phyloP scores from a whole-genome alignment of 1,140 invertebrate species.

The Lepidurus apus region DNA sequence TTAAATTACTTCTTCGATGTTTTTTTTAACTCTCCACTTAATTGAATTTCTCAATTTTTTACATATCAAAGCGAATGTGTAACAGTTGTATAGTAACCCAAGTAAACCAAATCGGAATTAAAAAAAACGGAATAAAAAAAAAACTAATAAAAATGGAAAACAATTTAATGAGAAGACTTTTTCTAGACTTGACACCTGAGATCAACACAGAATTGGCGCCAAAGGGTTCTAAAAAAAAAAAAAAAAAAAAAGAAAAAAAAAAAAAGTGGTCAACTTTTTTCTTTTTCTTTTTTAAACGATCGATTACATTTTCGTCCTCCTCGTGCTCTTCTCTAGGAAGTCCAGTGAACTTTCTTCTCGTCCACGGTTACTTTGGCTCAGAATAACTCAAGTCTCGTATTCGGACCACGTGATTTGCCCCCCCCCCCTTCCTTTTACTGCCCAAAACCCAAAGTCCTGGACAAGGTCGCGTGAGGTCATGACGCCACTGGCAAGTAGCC shows the following conservation, averaged over 20 bases:
- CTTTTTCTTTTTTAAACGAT: background rate
- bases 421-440: background rate
- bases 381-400: background rate
- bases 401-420: background rate
- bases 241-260: too few species aligned
- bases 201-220: background rate
- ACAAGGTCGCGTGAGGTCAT: slow-evolving; percentile 4
- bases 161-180: too few species aligned
- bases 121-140: too few species aligned
- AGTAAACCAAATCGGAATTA: too few species aligned
- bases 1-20: too few species aligned
- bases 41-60: too few species aligned
- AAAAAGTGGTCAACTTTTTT: background rate
- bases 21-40: too few species aligned
- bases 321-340: background rate
- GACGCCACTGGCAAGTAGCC: background rate
- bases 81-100: too few species aligned
- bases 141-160: too few species aligned
- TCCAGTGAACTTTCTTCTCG: slow-evolving; percentile 5
- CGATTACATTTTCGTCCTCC: slow-evolving; percentile 21
- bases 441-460: background rate
- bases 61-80: too few species aligned
- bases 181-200: background rate
- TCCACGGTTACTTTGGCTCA: background rate
- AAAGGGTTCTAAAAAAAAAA: background rate